Base-by-base conservation (phyloP, 1,140 invertebrate species). In the Zaprionus ornatus region DNA sequence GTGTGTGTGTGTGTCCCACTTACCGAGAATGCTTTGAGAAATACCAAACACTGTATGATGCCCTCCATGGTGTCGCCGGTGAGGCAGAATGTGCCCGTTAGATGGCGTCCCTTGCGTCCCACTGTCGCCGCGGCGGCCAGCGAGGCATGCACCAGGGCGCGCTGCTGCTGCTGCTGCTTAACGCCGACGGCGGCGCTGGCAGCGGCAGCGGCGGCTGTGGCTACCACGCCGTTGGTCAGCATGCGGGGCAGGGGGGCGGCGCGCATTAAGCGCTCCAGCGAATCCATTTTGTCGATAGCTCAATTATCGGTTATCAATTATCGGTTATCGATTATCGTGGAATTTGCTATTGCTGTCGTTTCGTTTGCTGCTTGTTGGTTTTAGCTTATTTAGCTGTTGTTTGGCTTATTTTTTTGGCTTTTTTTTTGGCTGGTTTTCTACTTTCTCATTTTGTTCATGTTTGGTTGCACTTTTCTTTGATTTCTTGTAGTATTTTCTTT, bases 11-110 rank as follows among this genome's bases (percentile, higher is more conserved):
- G 54, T 57, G 29, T 29, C 69, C 71, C 68, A 94, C 96, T 96
- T 95, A 98, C 97, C 96, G 96, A 97, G 91, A 97, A 98, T 32
- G 97, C 97, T 93, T 97, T 98, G 88, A 98, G 95, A 93, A 97
- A 97, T 80, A 98, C 97, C 80, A 98, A 94, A 93, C 97, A 98
- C 94, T 98, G 97, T 93, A 97, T 97, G 87, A 98, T 98, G 79
- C 97, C 97, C 88, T 98, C 97, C 97, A 97, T 97, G 56, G 97
- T 97, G 93, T 97, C 97, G 32, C 97, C 97, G 32, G 96, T 97
- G 40, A 98, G 95, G 85, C 96, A 97, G 93, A 98, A 97, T 50
- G 96, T 97, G 64, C 97, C 97, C 6, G 96, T 97, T 52, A 97
- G 94, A 90, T 97, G 96, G 67, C 96, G 94, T 72, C 96, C 96